Evolutionary conservation across 2,797 vertebrate genomes (phyloP).

Genomic region (Epinephelus malabaricus): DNA sequence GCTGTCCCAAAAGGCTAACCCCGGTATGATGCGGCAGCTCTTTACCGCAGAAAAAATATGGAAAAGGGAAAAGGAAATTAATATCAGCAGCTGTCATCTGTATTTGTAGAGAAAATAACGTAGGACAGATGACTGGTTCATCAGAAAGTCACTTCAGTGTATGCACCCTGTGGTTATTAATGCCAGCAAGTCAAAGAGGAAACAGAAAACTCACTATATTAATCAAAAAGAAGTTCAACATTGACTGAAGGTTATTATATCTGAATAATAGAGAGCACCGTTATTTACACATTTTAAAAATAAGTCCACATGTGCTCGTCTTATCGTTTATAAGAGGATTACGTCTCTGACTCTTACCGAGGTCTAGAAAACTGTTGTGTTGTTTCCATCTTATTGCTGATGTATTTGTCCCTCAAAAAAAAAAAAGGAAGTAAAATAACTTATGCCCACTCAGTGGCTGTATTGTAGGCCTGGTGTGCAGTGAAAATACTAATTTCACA

Average conservation of each 20-base stretch:
- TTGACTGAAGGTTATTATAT: conserved; percentile 31
- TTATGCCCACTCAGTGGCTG: background rate
- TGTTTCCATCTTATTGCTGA: conserved; percentile 31
- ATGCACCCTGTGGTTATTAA: conserved; percentile 48
- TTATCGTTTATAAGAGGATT: conserved; percentile 39
- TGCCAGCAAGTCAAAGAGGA: conserved; percentile 52
- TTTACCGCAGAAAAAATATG: conserved; percentile 21
- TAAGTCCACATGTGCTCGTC: conserved; percentile 11
- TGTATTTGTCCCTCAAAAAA: background rate
- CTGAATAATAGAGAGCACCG: background rate
- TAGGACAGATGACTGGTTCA: conserved; percentile 32
- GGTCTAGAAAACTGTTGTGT: conserved; percentile 13
- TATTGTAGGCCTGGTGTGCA: conserved; percentile 8
- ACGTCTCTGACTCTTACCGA: conserved; percentile 5
- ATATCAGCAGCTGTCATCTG: conserved; percentile 45
- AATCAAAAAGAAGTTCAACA: conserved; percentile 46
- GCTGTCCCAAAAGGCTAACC: conserved; percentile 7
- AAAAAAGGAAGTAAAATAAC: conserved; percentile 20
- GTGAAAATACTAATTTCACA: conserved; percentile 62
- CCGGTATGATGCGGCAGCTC: conserved; percentile 12
- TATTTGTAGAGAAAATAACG: conserved; percentile 18
- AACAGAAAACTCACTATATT: conserved; percentile 26
- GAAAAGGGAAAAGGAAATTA: conserved; percentile 17
- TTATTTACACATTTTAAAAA: conserved; percentile 25
- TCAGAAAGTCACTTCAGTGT: conserved; percentile 25